These are phyloP conservation scores for Leptinotarsa rubiginosa DNA, from an alignment of 2,888 invertebrate species.

Conservation along the genomic window DNA sequence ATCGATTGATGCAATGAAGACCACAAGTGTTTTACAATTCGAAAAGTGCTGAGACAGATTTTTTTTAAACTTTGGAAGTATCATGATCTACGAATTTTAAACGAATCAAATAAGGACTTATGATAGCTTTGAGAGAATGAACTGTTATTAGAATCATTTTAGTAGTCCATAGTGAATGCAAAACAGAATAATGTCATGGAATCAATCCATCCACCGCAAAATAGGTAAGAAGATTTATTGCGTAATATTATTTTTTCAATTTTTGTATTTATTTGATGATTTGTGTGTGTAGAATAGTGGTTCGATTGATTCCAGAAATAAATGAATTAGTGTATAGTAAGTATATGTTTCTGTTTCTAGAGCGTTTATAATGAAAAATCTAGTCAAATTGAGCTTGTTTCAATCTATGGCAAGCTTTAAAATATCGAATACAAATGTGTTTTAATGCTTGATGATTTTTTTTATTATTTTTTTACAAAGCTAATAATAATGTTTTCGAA, in stretches of 20 bases:
- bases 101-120: conserved; percentile 18
- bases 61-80: conserved; percentile 17
- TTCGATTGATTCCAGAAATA: conserved; percentile 33
- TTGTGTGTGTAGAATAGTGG: conserved; percentile 33
- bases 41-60: not conserved
- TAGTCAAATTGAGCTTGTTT: conserved; percentile 47
- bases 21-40: too few species aligned
- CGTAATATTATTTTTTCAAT: conserved; percentile 23
- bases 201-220: conserved; percentile 34
- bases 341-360: conserved; percentile 50
- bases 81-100: conserved; percentile 30
- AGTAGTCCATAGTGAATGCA: conserved; percentile 48
- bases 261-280: conserved; percentile 41
- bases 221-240: conserved; percentile 18
- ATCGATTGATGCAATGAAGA: not conserved
- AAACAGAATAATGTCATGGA: conserved; percentile 28
- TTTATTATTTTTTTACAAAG: conserved; percentile 21
- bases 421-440: conserved; percentile 19
- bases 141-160: conserved; percentile 42
- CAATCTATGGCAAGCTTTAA: conserved; percentile 49
- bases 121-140: conserved; percentile 20
- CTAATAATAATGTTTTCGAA: not conserved
- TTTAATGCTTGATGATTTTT: conserved; percentile 29
- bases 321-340: conserved; percentile 34
- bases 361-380: conserved; percentile 45